phyloP scores from a whole-genome alignment of 2,113 vertebrate genomes.

The Tragulus kanchil region DNA sequence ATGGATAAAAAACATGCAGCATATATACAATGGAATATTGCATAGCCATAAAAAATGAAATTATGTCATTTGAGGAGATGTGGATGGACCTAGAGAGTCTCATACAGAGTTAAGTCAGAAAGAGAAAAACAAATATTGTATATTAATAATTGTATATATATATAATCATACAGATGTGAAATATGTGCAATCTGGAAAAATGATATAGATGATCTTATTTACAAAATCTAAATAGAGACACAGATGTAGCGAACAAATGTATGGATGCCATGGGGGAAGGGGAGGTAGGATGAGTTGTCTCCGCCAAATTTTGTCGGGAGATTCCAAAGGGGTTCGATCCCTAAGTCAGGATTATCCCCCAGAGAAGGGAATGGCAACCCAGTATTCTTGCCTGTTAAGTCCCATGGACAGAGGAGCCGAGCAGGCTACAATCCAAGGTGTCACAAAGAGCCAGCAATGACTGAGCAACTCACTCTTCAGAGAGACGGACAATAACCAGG shows the following conservation, averaged over 20 bases:
- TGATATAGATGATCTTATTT: not conserved
- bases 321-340: too few species aligned
- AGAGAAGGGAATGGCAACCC: too few species aligned
- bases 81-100: not conserved
- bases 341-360: too few species aligned
- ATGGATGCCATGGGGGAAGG: not conserved
- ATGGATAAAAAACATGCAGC: not conserved
- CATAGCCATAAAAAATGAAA: not conserved
- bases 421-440: too few species aligned
- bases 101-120: not conserved
- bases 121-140: not conserved
- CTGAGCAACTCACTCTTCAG: too few species aligned
- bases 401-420: too few species aligned
- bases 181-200: not conserved
- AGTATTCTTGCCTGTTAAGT: too few species aligned
- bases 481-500: not conserved
- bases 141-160: not conserved
- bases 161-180: too few species aligned
- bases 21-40: not conserved
- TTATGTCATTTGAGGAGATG: not conserved
- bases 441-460: too few species aligned
- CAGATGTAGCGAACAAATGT: not conserved
- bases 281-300: not conserved
- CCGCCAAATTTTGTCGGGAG: too few species aligned
- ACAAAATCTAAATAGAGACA: not conserved